Percentiles rank a stretch among this genome's conserved stretches.
phyloP scores from a whole-genome alignment of 2,888 invertebrate genomes.

The Orgyia antiqua region DNA sequence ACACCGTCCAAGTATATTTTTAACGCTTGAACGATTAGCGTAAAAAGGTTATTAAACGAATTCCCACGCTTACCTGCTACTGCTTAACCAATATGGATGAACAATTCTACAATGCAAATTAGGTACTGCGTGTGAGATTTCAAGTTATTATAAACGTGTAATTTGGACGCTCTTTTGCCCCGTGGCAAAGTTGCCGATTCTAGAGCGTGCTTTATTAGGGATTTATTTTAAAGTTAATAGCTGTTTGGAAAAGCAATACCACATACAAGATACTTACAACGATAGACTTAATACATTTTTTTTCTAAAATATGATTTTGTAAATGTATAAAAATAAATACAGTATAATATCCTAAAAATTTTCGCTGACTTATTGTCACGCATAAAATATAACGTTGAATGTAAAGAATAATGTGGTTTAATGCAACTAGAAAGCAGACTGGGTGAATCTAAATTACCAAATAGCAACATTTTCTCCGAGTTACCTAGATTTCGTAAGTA shows the following conservation, averaged over 20 bases:
- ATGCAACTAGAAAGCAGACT: background rate
- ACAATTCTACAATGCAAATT: constrained; percentile 17
- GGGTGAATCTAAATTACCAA: constrained; percentile 7
- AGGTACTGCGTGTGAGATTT: constrained; percentile 11
- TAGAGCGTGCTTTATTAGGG: no score
- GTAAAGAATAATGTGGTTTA: background rate
- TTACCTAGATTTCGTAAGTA: constrained; percentile 44
- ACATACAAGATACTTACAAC: no score
- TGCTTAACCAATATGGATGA: constrained; percentile 18
- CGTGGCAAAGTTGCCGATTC: no score
- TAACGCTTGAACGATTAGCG: constrained; percentile 51
- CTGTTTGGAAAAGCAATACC: no score
- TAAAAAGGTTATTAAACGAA: constrained; percentile 38
- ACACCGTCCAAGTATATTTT: constrained; percentile 43
- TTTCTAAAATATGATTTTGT: no score
- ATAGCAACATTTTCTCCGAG: constrained; percentile 29
- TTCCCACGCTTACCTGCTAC: constrained; percentile 54
- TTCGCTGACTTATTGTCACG: constrained; percentile 3
- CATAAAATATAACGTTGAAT: background rate
- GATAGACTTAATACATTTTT: no score
- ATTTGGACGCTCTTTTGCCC: no score
- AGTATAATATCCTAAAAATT: no score
- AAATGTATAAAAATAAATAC: no score
- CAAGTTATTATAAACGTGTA: constrained; percentile 8
- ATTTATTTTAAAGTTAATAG: no score